Evolutionary conservation across 2,113 vertebrate genomes (phyloP), one percentile per base, ranked within the genome.

Genomic region (Oncorhynchus mykiss): DNA sequence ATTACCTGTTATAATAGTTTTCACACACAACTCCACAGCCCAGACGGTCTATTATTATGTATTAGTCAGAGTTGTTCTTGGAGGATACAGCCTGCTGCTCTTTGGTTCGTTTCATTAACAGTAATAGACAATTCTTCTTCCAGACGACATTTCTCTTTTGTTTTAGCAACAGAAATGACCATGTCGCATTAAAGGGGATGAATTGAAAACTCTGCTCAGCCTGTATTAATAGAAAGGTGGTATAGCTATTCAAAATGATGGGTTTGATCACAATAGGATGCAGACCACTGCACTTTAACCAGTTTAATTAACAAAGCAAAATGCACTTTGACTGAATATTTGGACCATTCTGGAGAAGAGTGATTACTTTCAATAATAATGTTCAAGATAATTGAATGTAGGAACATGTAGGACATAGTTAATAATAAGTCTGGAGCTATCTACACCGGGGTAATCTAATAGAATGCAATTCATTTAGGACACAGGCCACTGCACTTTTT

Each of bases 81-180:
- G 87, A 89, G 91, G 94, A 94, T 91, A 91, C 94, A 95, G 93
- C 85, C 94, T 91, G 83, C 81, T 93, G 93, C 93, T 88, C 90
- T 92, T 95, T 94, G 94, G 92, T 92, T 94, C 92, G 78, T 96
- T 96, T 96, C 96, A 97, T 97, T 96, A 97, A 95, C 91, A 85
- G 89, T 90, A 90, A 92, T 93, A 90, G 93, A 91, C 91, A 91
- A 94, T 94, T 90, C 85, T 85, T 90, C 90, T 86, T 75, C 81
- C 90, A 89, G 86, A 90, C 89, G 88, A 83, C 77, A 81, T 66
- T 71, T 91, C 86, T 85, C 85, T 86, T 89, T 87, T 88, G 84
- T 89, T 85, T 91, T 81, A 79, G 86, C 81, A 84, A 91, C 81
- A 84, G 88, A 90, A 89, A 74, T 90, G 88, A 87, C 85, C 77